A percentile compares a stretch with the other conserved stretches of the same genome.
phyloP scores from a whole-genome alignment of 2,113 vertebrate genomes.

The Nycticryphes semicollaris region DNA sequence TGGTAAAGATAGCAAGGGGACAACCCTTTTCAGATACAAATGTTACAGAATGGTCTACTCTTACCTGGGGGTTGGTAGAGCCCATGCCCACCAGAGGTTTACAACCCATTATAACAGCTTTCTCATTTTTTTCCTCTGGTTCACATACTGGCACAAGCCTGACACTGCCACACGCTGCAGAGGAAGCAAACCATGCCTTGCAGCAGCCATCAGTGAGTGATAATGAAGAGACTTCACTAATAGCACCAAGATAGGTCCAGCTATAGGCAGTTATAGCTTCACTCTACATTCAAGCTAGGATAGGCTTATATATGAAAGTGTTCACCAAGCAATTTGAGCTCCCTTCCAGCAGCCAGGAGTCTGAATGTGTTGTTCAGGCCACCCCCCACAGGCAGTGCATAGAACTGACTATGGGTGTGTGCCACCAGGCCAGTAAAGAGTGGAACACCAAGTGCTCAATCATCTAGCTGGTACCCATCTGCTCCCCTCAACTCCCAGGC shows the following conservation, averaged over 20 bases:
- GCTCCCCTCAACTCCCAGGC: neutral
- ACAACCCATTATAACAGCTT: neutral
- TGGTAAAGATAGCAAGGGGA: neutral
- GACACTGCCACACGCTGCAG: neutral
- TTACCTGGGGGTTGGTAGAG: neutral
- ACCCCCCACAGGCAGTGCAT: neutral
- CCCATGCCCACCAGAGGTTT: neutral
- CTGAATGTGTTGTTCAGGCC: neutral
- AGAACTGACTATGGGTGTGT: neutral
- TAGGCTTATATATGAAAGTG: neutral
- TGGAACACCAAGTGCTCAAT: rapidly evolving
- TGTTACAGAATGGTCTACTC: rapidly evolving
- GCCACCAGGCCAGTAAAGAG: neutral
- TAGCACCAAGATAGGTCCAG: neutral
- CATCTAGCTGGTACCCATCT: rapidly evolving
- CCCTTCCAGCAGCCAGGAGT: neutral
- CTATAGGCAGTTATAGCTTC: neutral
- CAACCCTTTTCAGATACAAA: neutral
- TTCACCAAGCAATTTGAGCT: neutral
- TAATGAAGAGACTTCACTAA: neutral
- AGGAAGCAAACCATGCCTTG: neutral
- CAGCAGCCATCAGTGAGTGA: neutral
- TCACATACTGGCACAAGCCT: too few relatives aligned
- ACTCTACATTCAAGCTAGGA: too few relatives aligned
- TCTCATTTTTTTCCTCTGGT: neutral